Conservation (phyloP, 1,140 invertebrate genomes). For the Octopus sinensis region DNA sequence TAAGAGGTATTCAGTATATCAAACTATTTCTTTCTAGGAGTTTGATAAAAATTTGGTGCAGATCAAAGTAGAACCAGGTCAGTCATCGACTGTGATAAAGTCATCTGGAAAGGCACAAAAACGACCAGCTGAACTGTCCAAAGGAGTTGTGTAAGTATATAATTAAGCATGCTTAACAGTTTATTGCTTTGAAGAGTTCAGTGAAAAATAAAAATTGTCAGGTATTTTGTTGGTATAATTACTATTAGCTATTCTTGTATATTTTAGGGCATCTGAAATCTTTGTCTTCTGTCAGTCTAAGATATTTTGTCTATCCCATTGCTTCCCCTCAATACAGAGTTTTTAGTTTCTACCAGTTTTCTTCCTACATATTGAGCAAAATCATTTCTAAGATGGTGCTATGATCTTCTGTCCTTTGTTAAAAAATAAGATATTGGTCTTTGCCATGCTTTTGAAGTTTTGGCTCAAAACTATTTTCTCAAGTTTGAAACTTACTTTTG, state of each 20-base stretch:
- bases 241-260: neutral
- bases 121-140: neutral
- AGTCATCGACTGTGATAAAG: neutral
- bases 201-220: neutral
- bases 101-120: neutral
- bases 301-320: too few species aligned
- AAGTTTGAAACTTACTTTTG: too few species aligned
- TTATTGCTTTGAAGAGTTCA: neutral
- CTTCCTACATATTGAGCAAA: too few species aligned
- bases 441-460: too few species aligned
- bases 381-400: too few species aligned
- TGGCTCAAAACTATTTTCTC: too few species aligned
- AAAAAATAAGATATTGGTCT: too few species aligned
- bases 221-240: neutral
- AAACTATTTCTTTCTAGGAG: constrained; percentile 20
- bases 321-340: too few species aligned
- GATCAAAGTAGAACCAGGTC: constrained; percentile 13
- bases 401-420: too few species aligned
- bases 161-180: constrained; percentile 14
- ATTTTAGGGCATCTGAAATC: neutral
- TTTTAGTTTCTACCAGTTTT: too few species aligned
- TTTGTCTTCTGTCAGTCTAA: too few species aligned
- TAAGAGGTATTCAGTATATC: neutral
- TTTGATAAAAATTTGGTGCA: constrained; percentile 17
- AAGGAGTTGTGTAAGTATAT: constrained; percentile 5